These are phyloP conservation scores for Diadophis punctatus DNA, from an alignment of 2,113 vertebrate genomes.

Conservation along the genomic window DNA sequence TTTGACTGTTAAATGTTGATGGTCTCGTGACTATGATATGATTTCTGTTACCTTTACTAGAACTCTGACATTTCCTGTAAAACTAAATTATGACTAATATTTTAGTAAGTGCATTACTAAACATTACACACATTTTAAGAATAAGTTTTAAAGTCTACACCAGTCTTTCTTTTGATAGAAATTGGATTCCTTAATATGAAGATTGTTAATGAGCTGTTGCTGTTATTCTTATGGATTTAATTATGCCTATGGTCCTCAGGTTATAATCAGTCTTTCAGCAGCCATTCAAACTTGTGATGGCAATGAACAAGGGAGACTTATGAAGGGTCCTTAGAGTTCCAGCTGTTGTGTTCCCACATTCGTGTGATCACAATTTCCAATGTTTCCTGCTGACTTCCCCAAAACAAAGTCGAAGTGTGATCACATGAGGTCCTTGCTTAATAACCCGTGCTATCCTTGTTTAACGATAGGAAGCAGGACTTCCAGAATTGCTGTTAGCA, in stretches of 20 bases:
- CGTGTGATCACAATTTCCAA: neutral
- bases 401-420: neutral
- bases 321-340: neutral
- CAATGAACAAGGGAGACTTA: neutral
- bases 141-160: neutral
- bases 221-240: neutral
- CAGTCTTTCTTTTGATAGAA: neutral
- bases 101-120: neutral
- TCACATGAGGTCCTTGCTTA: neutral
- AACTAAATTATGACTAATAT: neutral
- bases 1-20: fast-evolving
- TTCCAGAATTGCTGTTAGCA: neutral
- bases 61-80: neutral
- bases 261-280: neutral
- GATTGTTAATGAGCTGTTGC: neutral
- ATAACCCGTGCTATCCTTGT: neutral
- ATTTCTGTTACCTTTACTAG: neutral
- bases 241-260: neutral
- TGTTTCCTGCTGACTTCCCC: neutral
- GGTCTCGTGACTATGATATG: neutral
- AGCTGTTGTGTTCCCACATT: neutral
- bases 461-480: neutral
- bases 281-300: neutral
- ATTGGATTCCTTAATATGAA: neutral
- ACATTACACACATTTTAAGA: neutral